A percentile compares a stretch with the other conserved stretches of the same genome.
phyloP scores from a whole-genome alignment of 2,797 vertebrate genomes.

The Scleropages formosus region DNA sequence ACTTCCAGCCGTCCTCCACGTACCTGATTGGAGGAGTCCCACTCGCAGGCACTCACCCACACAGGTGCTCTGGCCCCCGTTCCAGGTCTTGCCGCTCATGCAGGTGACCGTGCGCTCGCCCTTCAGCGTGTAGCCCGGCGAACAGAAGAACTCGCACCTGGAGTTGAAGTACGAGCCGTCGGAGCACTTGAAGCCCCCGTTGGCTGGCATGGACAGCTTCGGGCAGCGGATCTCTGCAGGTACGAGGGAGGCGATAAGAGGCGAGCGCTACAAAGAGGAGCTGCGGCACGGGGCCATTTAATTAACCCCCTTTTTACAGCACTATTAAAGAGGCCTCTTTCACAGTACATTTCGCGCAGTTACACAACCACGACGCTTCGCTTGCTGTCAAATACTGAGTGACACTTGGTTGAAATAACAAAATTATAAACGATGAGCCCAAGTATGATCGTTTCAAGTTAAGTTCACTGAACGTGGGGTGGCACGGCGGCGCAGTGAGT shows the following conservation, averaged over 20 bases:
- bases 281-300: no score
- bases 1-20: no score
- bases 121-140: conserved; percentile 83
- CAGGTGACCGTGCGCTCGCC: conserved; percentile 81
- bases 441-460: no score
- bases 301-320: no score
- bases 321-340: no score
- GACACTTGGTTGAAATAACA: no score
- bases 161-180: conserved; percentile 97
- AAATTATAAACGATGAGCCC: no score
- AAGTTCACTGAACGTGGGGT: not conserved
- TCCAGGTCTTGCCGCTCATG: conserved; percentile 86
- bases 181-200: conserved; percentile 88
- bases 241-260: not conserved
- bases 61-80: conserved; percentile 74
- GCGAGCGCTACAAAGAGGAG: not conserved
- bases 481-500: no score
- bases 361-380: no score
- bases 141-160: conserved; percentile 91
- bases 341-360: no score
- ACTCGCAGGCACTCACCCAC: conserved; percentile 69
- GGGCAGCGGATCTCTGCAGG: conserved; percentile 86
- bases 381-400: no score
- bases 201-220: conserved; percentile 78
- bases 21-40: no score